phyloP scores from a whole-genome alignment of 2,113 vertebrate species.

The Athene noctua region DNA sequence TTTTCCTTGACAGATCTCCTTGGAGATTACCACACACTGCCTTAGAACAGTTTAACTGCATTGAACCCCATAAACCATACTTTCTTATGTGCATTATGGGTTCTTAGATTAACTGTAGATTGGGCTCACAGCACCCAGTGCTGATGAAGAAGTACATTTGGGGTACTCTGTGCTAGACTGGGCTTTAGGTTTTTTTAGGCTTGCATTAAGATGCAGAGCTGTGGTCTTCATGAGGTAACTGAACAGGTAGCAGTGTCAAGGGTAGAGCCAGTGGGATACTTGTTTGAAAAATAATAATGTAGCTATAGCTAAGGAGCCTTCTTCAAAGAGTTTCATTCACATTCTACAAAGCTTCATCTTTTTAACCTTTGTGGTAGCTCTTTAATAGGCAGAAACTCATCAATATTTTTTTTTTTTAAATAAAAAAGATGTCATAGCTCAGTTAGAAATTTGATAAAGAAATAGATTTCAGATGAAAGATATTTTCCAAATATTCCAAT shows the following conservation, averaged over 20 bases:
- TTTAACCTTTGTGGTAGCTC: not conserved
- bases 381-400: not conserved
- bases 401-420: not conserved
- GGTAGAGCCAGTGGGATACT: not conserved
- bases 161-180: not conserved
- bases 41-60: not conserved
- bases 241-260: not conserved
- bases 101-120: not conserved
- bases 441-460: not conserved
- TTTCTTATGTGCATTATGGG: not conserved
- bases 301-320: not conserved
- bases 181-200: not conserved
- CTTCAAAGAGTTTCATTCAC: not conserved
- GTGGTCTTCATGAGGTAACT: not conserved
- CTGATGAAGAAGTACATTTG: not conserved
- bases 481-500: not conserved
- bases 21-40: not conserved
- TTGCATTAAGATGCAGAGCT: not conserved
- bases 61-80: not conserved
- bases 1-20: not conserved
- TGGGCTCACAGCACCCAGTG: not conserved
- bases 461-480: not conserved
- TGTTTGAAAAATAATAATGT: not conserved
- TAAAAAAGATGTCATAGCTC: not conserved
- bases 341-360: not conserved